phyloP scores from a whole-genome alignment of 2,113 vertebrate species.

The Gadus macrocephalus region DNA sequence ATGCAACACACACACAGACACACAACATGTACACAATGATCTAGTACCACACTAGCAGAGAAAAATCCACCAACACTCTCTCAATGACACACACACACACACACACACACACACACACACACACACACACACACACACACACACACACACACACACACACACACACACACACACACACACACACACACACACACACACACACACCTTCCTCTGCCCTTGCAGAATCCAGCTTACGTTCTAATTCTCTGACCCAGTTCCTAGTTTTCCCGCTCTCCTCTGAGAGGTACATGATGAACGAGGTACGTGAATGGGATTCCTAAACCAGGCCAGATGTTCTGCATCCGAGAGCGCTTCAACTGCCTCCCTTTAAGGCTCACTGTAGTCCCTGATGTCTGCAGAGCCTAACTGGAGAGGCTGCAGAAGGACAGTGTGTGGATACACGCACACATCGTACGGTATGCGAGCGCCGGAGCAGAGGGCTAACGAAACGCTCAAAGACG shows the following conservation, averaged over 20 bases:
- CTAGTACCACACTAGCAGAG: too few species aligned
- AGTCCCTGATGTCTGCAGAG: not conserved
- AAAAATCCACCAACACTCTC: too few species aligned
- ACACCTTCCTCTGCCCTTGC: slow-evolving; percentile 20
- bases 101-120: not conserved
- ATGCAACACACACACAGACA: too few species aligned
- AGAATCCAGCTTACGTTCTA: slow-evolving; percentile 41
- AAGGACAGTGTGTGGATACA: not conserved
- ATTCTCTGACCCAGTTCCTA: slow-evolving; percentile 58
- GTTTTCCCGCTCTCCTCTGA: slow-evolving; percentile 30
- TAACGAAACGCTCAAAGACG: too few species aligned
- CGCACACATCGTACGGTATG: not conserved
- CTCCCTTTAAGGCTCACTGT: not conserved
- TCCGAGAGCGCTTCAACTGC: not conserved
- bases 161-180: slow-evolving; percentile 7
- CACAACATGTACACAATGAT: too few species aligned
- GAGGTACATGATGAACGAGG: slow-evolving; percentile 50
- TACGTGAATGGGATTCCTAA: not conserved
- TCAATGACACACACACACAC: not conserved
- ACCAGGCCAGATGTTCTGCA: slow-evolving; percentile 23
- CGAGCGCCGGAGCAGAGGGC: too few species aligned
- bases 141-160: not conserved
- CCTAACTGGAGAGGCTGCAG: too few species aligned
- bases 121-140: not conserved
- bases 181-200: slow-evolving; percentile 1